Base-by-base conservation (phyloP, 2,797 vertebrate genomes). In the Enteromius argenteus region DNA sequence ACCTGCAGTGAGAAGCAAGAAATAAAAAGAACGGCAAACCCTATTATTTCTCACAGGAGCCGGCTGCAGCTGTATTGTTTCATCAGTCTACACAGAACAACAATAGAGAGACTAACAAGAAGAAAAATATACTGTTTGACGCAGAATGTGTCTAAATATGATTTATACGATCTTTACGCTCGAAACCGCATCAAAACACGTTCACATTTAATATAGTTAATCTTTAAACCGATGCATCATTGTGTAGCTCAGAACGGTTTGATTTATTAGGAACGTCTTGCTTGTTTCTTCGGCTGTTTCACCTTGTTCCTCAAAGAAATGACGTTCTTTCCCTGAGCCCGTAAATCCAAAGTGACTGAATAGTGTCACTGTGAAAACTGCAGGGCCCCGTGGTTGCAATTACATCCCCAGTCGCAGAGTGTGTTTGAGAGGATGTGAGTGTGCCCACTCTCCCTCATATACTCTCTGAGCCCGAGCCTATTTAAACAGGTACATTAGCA, bases 331-430 rank as follows among this genome's bases (percentile, higher is more conserved):
- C 74, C 39, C 23, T 0, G 0, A 53, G 81, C 79, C 46, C 86
- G 75, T 87, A 88, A 93, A 92, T 86, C 85, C 75, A 85, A 89
- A 90, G 87, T 92, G 91, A 93, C 92, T 93, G 93, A 94, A 93
- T 92, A 74, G 91, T 92, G 92, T 94, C 92, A 90, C 69, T 51
- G 84, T 81, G 76, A 79, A 75, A 85, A 79, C 90, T 86, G 86
- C 82, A 9, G 87, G 56, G 87, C 83, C 87, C 88, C 19, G 42
- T 88, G 89, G 85, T 89, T 90, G 72, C 84, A 88, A 84, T 89
- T 88, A 87, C 87, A 85, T 78, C 27, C 77, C 79, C 89, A 90
- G 84, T 88, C 39, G 46, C 75, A 79, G 68, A 30, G 39, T 56
- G 37, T 67, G 19, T 88, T 71, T 85, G 72, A 74, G 1, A 79